Conservation (phyloP, 2,797 vertebrate genomes). For the Karalla daura region DNA sequence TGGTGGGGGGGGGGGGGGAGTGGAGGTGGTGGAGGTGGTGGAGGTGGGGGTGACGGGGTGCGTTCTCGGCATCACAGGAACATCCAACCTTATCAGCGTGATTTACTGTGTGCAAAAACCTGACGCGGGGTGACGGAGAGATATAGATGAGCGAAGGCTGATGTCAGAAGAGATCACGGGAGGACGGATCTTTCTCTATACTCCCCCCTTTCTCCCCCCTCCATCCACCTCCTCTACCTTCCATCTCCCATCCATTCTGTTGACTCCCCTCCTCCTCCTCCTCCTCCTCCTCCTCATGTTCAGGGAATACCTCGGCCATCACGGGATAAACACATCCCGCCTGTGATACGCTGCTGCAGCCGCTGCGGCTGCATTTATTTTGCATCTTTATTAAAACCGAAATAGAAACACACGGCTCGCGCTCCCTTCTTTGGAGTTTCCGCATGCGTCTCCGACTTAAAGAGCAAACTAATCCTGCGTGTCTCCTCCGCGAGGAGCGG, state of each 20-base stretch:
- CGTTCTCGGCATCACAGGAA: constrained; percentile 69
- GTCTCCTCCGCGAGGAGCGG: constrained; percentile 15
- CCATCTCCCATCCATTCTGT: too few species aligned
- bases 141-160: constrained; percentile 73
- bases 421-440: constrained; percentile 29
- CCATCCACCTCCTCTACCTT: constrained; percentile 43
- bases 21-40: too few species aligned
- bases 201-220: constrained; percentile 5
- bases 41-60: constrained; percentile 13
- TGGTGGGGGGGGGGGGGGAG: background rate
- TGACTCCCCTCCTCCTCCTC: constrained; percentile 41
- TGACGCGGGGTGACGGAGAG: constrained; percentile 74
- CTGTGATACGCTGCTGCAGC: constrained; percentile 24
- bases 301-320: constrained; percentile 56
- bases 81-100: constrained; percentile 74
- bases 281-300: constrained; percentile 38
- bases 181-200: constrained; percentile 45
- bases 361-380: constrained; percentile 29
- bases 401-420: constrained; percentile 14
- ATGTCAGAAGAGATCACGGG: constrained; percentile 75
- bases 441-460: constrained; percentile 26
- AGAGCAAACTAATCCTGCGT: constrained; percentile 16
- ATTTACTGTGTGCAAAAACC: constrained; percentile 67
- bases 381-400: constrained; percentile 43
- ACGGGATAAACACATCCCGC: constrained; percentile 35